Conservation (phyloP, 2,113 vertebrate genomes). For the Zosterops japonicus region DNA sequence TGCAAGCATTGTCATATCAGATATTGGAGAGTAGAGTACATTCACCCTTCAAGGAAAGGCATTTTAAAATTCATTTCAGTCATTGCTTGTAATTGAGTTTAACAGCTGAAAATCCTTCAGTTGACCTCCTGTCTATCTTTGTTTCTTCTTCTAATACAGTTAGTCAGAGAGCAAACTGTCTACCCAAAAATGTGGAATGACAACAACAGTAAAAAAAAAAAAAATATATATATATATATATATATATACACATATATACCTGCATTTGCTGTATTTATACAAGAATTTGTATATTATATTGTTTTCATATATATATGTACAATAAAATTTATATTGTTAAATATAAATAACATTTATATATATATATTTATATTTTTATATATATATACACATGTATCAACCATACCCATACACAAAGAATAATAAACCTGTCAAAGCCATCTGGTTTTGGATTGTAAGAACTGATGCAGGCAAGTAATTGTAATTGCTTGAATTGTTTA, state of each 20-base stretch:
- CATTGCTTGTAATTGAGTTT: constrained; percentile 70
- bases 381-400: background rate
- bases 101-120: constrained; percentile 73
- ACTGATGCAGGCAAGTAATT: constrained; percentile 61
- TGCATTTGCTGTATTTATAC: background rate
- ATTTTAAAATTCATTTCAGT: constrained; percentile 71
- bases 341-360: background rate
- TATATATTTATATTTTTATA: background rate
- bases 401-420: background rate
- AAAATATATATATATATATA: too few relatives aligned
- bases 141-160: constrained; percentile 50
- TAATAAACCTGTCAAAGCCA: constrained; percentile 37
- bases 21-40: background rate
- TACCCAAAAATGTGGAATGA: constrained; percentile 26
- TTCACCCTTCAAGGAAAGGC: constrained; percentile 53
- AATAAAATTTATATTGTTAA: background rate
- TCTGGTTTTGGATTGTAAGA: constrained; percentile 55
- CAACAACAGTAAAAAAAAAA: background rate
- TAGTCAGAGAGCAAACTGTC: constrained; percentile 35
- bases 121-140: constrained; percentile 70
- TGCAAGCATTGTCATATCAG: constrained; percentile 23
- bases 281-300: background rate
- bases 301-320: background rate
- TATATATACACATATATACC: background rate
- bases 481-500: constrained; percentile 32